Evolutionary conservation across 2,888 invertebrate genomes (phyloP), one percentile per base, ranked within the genome.

Genomic region (Amphipoea oculea): DNA sequence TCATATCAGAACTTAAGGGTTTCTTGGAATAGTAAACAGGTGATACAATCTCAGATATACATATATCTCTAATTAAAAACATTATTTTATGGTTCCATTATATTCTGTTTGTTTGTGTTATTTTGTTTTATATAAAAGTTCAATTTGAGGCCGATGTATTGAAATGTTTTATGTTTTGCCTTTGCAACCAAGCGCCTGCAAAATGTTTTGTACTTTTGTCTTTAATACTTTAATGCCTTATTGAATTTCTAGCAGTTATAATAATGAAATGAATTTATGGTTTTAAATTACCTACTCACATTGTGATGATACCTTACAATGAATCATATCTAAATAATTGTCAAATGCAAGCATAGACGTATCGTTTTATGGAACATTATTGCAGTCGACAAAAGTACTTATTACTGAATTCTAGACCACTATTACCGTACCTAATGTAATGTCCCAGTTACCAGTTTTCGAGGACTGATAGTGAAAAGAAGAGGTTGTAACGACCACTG

Each of bases 11-110:
- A 85, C 57, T 67, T 71, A 40, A 51, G 17, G n/a, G 23, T 66
- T 85, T 85, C 72, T 51, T 70, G n/a, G 73, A 82, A 85, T 76
- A 77, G 48, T 69, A 57, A 78, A 63, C n/a, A 82, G 14, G 20
- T 67, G 77, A 85, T 85, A 77, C 11, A 12, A 73, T 85, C 72
- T 73, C n/a, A 40, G 74, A 78, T 73, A 69, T 12, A 48, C 45
- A 12, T 48, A 45, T 63, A 73, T 65, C 62, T 71, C 1, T 29
- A 54, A 62, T 72, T 69, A 36, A 63, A 67, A 76, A 57, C 23
- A 48, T 48, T 45, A 36, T 71, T 71, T 54, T 51, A 14, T 62
- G 29, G 67, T 57, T 78, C 54, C 12, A 9, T 83, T 78, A 40
- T 20, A 11, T 42, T 40, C 51, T 48, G 12, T 51, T 66, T 29